These are phyloP conservation scores for Crenuchus spilurus DNA, from an alignment of 2,797 vertebrate species.

Conservation along the genomic window DNA sequence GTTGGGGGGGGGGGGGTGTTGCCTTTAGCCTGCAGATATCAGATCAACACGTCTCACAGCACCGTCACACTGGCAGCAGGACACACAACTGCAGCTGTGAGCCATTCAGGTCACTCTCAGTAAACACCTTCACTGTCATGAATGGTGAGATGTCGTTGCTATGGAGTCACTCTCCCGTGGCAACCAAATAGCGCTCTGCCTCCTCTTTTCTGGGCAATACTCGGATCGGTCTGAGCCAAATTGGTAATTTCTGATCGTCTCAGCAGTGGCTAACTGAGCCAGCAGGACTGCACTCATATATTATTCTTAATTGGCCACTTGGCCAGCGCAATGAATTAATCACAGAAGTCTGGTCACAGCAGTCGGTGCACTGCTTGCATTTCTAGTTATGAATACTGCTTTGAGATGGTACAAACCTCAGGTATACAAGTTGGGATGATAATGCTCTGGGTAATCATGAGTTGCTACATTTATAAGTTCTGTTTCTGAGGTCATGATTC, in stretches of 20 bases:
- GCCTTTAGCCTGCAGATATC: slow-evolving; percentile 41
- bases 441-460: no score
- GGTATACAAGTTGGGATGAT: no score
- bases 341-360: neutral
- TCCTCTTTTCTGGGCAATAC: slow-evolving; percentile 19
- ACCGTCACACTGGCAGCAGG: slow-evolving; percentile 59
- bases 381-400: slow-evolving; percentile 2
- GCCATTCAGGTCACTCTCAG: slow-evolving; percentile 63
- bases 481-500: no score
- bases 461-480: no score
- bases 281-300: neutral
- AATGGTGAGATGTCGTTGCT: slow-evolving; percentile 60
- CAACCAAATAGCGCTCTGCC: slow-evolving; percentile 48
- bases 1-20: slow-evolving; percentile 31
- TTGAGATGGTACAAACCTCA: no score
- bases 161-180: slow-evolving; percentile 57
- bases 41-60: slow-evolving; percentile 2
- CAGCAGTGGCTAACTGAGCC: slow-evolving; percentile 3
- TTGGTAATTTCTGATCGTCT: slow-evolving; percentile 30
- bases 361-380: neutral
- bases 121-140: slow-evolving; percentile 64
- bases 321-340: neutral
- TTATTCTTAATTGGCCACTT: slow-evolving; percentile 19
- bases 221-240: slow-evolving; percentile 13
- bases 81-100: slow-evolving; percentile 67